Evolutionary conservation across 1,140 invertebrate species (phyloP).

Genomic region (Pollicipes pollicipes): DNA sequence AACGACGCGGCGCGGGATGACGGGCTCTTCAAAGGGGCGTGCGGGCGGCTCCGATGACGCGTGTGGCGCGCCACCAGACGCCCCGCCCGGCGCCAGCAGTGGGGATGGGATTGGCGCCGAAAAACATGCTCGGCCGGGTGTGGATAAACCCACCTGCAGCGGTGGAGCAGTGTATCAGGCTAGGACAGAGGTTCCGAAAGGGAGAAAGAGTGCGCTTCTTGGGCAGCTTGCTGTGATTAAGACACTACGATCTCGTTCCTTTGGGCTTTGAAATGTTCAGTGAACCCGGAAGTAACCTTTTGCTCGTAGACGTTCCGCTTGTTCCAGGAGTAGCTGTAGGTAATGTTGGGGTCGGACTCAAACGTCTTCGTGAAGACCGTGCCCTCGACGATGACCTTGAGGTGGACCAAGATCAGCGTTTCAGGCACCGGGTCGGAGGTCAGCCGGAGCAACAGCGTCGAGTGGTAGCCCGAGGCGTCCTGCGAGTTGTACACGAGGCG

Average conservation of each 20-base stretch:
- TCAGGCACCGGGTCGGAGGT: slow-evolving; percentile 60
- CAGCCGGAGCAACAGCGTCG: slow-evolving; percentile 74
- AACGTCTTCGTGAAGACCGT: slow-evolving; percentile 50
- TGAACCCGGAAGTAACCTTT: slow-evolving; percentile 41
- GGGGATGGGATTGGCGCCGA: no score
- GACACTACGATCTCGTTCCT: no score
- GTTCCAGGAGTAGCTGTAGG: slow-evolving; percentile 91
- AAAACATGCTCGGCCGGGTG: no score
- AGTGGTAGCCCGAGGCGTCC: slow-evolving; percentile 75
- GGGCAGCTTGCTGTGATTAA: no score
- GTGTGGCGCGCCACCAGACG: no score
- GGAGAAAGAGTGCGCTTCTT: no score
- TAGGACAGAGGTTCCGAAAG: no score
- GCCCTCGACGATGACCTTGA: slow-evolving; percentile 24
- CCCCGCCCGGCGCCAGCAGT: no score
- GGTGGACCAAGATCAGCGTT: slow-evolving; percentile 62
- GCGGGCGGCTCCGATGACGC: neutral
- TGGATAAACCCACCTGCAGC: no score
- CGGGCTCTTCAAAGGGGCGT: neutral
- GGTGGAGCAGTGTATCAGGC: no score
- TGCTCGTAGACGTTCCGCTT: slow-evolving; percentile 93
- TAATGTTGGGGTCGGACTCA: slow-evolving; percentile 85
- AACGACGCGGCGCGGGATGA: neutral
- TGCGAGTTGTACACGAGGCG: slow-evolving; percentile 84
- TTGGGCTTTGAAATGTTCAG: no score